Percentiles rank a stretch among this genome's conserved stretches.
Conservation (phyloP, 1,140 invertebrate species). For the Pachypeltis micranthus region DNA sequence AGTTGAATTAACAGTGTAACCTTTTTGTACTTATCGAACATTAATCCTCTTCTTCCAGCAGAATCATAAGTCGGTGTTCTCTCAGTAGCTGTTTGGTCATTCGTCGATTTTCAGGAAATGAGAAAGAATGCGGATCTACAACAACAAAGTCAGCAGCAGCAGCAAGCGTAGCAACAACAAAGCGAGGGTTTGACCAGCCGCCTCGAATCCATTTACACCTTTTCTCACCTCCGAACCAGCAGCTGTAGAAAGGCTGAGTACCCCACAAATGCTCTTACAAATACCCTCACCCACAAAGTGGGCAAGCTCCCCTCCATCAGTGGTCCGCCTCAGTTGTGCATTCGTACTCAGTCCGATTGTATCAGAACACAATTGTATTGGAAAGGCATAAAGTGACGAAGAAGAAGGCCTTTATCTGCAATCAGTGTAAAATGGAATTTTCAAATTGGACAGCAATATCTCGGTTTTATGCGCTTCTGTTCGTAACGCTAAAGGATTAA, state of each 20-base stretch:
- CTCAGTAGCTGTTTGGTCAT: no score
- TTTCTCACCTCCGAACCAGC: constrained; percentile 16
- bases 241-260: not conserved
- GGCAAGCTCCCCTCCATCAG: not conserved
- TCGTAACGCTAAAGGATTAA: no score
- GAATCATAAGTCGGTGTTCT: no score
- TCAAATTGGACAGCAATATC: no score
- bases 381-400: not conserved
- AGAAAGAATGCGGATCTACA: not conserved
- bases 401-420: not conserved
- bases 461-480: no score
- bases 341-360: not conserved
- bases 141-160: not conserved
- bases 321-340: not conserved
- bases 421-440: no score
- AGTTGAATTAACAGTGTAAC: no score
- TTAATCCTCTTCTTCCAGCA: no score
- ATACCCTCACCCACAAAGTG: not conserved
- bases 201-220: constrained; percentile 1
- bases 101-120: no score
- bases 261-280: not conserved
- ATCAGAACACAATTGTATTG: not conserved
- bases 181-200: no score
- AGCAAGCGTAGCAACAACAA: constrained; percentile 10
- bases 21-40: no score